Percentiles rank a stretch among this genome's conserved stretches.
Evolutionary conservation across 2,888 invertebrate genomes (phyloP).

Genomic region (Polylopha cassiicola): DNA sequence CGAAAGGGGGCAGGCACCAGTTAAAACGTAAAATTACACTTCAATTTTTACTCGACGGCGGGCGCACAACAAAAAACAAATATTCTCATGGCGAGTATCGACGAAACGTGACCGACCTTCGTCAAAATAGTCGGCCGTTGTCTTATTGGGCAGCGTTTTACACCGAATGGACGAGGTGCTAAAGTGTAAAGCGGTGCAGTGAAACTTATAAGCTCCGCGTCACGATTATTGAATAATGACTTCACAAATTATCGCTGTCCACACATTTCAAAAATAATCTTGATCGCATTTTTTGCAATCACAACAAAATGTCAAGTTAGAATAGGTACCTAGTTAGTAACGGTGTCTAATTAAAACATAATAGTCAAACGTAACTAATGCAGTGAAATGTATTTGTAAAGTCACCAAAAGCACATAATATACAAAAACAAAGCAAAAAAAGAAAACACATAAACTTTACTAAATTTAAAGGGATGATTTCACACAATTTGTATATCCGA

Average conservation of each 20-base stretch:
- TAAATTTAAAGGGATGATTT: no score
- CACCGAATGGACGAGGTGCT: constrained; percentile 64
- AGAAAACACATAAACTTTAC: no score
- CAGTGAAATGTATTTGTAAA: no score
- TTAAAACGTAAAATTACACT: constrained; percentile 77
- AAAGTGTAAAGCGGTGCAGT: constrained; percentile 74
- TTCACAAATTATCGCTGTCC: constrained; percentile 60
- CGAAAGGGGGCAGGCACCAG: constrained; percentile 75
- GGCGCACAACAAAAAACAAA: constrained; percentile 75
- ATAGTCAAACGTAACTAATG: no score
- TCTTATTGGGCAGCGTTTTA: constrained; percentile 71
- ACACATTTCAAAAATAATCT: constrained; percentile 32
- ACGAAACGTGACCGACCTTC: constrained; percentile 76
- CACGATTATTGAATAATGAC: constrained; percentile 74
- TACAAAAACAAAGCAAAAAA: no score
- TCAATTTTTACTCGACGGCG: constrained; percentile 72
- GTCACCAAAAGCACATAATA: no score
- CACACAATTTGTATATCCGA: no score
- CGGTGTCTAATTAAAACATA: no score
- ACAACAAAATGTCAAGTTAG: no score
- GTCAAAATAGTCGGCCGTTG: constrained; percentile 74
- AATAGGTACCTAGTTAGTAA: no score
- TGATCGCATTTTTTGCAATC: no score
- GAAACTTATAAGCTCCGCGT: constrained; percentile 69
- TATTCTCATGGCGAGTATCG: constrained; percentile 76